Percentiles rank a stretch among this genome's conserved stretches.
phyloP scores from a whole-genome alignment of 2,888 invertebrate species.

The Ferdinandea cuprea region DNA sequence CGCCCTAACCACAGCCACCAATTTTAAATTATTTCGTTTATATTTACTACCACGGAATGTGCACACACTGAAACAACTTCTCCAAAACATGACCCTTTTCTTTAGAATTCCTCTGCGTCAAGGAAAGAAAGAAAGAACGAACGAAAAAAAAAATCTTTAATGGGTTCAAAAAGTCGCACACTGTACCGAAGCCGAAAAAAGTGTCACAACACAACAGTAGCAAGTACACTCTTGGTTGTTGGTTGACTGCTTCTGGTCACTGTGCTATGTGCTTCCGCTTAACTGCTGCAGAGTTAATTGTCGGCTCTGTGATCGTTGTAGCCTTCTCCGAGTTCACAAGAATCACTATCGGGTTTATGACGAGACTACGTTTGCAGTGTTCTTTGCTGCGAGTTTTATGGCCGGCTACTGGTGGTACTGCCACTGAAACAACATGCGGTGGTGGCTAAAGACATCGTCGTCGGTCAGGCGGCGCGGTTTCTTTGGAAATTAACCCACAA shows the following conservation, averaged over 20 bases:
- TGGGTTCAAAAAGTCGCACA: constrained; percentile 72
- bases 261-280: constrained; percentile 1
- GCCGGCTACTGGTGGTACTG: constrained; percentile 39
- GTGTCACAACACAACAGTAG: constrained; percentile 74
- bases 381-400: constrained; percentile 63
- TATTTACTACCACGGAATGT: constrained; percentile 5
- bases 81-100: constrained; percentile 71
- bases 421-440: constrained; percentile 37
- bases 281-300: constrained; percentile 47
- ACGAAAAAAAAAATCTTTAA: constrained; percentile 37
- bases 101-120: constrained; percentile 45
- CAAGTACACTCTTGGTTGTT: constrained; percentile 50
- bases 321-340: constrained; percentile 55
- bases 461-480: constrained; percentile 45
- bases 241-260: constrained; percentile 48
- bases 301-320: constrained; percentile 44
- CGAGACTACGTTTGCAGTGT: constrained; percentile 47
- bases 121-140: constrained; percentile 7
- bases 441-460: constrained; percentile 32
- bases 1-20: constrained; percentile 60
- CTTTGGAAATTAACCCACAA: constrained; percentile 59
- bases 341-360: constrained; percentile 58
- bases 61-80: constrained; percentile 55
- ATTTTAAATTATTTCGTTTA: constrained; percentile 24
- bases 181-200: constrained; percentile 44